Percentiles rank a stretch among this genome's conserved stretches.
Evolutionary conservation across 2,888 invertebrate species (phyloP).

Genomic region (Tetanocera ferruginea): DNA sequence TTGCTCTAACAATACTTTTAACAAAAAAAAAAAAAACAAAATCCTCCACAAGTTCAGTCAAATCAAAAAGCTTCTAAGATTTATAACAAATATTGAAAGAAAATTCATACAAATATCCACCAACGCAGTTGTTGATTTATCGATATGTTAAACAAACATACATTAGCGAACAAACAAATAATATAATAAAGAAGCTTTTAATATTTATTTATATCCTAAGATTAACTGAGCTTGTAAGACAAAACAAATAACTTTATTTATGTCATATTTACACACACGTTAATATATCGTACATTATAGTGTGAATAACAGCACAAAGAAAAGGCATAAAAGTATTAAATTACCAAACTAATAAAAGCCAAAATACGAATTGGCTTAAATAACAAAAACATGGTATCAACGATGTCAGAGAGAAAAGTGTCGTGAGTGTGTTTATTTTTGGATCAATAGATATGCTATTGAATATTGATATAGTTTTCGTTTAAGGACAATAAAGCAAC

Average conservation of each 20-base stretch:
- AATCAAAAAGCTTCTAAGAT: no score
- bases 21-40: no score
- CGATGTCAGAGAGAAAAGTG: no score
- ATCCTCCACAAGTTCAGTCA: no score
- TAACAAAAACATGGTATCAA: no score
- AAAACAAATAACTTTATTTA: neutral
- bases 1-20: no score
- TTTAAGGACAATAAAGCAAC: no score
- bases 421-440: no score
- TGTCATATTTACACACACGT: neutral
- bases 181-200: neutral
- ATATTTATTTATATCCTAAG: neutral
- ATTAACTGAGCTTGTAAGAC: neutral
- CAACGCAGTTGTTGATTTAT: neutral
- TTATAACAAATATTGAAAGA: no score
- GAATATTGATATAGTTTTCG: no score
- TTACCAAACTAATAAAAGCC: conserved; percentile 10
- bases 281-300: neutral
- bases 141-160: neutral
- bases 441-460: no score
- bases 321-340: conserved; percentile 10
- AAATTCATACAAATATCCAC: neutral
- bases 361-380: neutral
- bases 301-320: neutral
- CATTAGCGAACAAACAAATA: neutral